phyloP scores from a whole-genome alignment of 2,113 vertebrate species.

The Petrocephalus microphthalmus region DNA sequence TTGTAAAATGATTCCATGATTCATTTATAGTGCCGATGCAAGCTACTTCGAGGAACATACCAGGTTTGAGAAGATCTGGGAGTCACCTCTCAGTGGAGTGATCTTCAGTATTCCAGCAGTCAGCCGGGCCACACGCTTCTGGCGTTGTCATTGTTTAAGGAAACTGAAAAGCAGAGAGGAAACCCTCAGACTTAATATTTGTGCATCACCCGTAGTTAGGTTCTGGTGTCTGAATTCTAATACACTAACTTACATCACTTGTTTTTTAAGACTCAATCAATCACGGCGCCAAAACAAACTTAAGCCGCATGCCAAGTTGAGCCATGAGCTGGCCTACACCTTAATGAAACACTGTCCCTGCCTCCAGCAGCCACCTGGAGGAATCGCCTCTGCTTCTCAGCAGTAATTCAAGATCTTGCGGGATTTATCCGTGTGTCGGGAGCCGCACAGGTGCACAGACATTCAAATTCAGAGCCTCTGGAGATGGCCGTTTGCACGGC shows the following conservation, averaged over 20 bases:
- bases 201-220: background rate
- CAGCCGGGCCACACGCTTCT: background rate
- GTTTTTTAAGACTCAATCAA: background rate
- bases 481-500: background rate
- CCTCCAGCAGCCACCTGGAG: background rate
- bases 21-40: background rate
- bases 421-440: background rate
- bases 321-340: background rate
- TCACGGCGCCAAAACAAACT: background rate
- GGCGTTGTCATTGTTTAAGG: conserved; percentile 16
- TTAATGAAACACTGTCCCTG: background rate
- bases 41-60: conserved; percentile 7
- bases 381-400: background rate
- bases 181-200: background rate
- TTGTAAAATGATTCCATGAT: background rate
- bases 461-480: background rate
- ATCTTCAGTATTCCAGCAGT: background rate
- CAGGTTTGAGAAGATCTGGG: conserved; percentile 4
- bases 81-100: conserved; percentile 25
- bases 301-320: background rate
- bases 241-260: background rate
- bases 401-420: too few species aligned
- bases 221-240: background rate
- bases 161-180: background rate
- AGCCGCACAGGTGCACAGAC: background rate